A percentile compares a stretch with the other conserved stretches of the same genome.
Evolutionary conservation across 2,113 vertebrate species (phyloP).

Genomic region (Anoura caudifer): DNA sequence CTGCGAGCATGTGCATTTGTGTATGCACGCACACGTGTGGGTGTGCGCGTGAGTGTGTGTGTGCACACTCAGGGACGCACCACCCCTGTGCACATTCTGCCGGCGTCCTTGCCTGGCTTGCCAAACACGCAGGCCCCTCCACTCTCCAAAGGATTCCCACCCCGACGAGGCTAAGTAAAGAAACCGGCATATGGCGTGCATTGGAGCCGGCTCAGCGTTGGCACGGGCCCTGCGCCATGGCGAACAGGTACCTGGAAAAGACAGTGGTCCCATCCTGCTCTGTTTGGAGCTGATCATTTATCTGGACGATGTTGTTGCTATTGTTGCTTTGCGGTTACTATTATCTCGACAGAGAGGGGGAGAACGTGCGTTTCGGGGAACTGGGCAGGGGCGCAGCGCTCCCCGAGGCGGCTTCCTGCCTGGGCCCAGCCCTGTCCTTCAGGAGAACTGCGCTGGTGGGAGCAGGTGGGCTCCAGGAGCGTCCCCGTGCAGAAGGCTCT

Average conservation of each 20-base stretch:
- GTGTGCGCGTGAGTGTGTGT: fast-evolving
- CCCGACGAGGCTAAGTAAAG: constrained; percentile 60
- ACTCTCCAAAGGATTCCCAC: constrained; percentile 70
- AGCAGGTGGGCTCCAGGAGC: constrained; percentile 55
- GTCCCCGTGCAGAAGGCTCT: constrained; percentile 61
- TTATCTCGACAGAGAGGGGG: constrained; percentile 52
- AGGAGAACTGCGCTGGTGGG: not conserved
- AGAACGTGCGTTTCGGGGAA: not conserved
- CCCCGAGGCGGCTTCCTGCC: constrained; percentile 55
- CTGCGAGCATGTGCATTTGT: not conserved
- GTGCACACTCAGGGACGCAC: constrained; percentile 35
- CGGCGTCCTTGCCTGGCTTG: constrained; percentile 58
- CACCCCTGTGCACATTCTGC: constrained; percentile 71
- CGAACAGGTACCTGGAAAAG: constrained; percentile 66
- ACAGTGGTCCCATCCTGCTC: not conserved
- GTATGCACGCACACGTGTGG: not conserved
- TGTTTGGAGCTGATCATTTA: not conserved
- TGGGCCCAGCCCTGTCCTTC: not conserved
- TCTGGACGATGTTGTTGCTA: constrained; percentile 11
- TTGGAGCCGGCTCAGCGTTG: constrained; percentile 31
- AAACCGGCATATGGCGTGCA: constrained; percentile 60
- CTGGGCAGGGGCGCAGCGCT: not conserved
- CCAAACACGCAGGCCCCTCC: constrained; percentile 55
- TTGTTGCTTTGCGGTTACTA: constrained; percentile 27
- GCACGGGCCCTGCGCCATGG: not conserved